These are phyloP conservation scores for Apogon hyalosoma DNA, from an alignment of 2,797 vertebrate genomes.

Conservation along the genomic window DNA sequence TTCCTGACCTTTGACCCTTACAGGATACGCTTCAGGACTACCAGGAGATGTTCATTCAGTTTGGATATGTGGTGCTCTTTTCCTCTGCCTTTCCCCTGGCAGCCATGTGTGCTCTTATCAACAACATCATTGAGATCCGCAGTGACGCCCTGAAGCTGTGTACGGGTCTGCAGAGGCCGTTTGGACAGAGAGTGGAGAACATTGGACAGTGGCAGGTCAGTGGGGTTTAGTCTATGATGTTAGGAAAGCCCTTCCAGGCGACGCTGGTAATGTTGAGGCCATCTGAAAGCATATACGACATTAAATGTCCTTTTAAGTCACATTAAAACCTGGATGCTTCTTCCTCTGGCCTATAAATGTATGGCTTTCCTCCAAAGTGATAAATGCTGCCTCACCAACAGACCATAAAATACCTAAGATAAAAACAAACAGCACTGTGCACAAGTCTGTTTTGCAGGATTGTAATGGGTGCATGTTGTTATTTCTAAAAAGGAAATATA, in stretches of 20 bases:
- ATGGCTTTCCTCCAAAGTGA: too few relatives aligned
- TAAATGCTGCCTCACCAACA: too few relatives aligned
- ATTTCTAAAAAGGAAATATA: too few relatives aligned
- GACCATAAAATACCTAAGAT: too few relatives aligned
- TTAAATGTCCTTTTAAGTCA: too few relatives aligned
- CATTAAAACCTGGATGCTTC: too few relatives aligned
- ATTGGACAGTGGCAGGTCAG: slow-evolving; percentile 97
- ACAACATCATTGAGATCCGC: slow-evolving; percentile 96
- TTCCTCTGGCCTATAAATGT: too few relatives aligned
- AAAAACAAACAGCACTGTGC: too few relatives aligned
- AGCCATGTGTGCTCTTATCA: slow-evolving; percentile 93
- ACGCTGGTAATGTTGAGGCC: too few relatives aligned
- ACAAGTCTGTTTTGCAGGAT: too few relatives aligned
- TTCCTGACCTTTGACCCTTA: background rate
- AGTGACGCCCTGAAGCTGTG: slow-evolving; percentile 96
- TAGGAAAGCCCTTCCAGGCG: slow-evolving; percentile 12
- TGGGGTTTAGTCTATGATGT: slow-evolving; percentile 10
- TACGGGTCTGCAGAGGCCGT: slow-evolving; percentile 92
- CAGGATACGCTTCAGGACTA: slow-evolving; percentile 97
- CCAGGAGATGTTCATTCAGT: slow-evolving; percentile 98
- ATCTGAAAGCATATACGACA: slow-evolving; percentile 12
- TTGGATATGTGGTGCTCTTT: slow-evolving; percentile 97
- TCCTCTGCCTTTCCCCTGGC: slow-evolving; percentile 95
- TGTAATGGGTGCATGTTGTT: too few relatives aligned
- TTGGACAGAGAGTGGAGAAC: slow-evolving; percentile 92